Evolutionary conservation across 2,113 vertebrate species (phyloP).

Genomic region (Dicrurus megarhynchus): DNA sequence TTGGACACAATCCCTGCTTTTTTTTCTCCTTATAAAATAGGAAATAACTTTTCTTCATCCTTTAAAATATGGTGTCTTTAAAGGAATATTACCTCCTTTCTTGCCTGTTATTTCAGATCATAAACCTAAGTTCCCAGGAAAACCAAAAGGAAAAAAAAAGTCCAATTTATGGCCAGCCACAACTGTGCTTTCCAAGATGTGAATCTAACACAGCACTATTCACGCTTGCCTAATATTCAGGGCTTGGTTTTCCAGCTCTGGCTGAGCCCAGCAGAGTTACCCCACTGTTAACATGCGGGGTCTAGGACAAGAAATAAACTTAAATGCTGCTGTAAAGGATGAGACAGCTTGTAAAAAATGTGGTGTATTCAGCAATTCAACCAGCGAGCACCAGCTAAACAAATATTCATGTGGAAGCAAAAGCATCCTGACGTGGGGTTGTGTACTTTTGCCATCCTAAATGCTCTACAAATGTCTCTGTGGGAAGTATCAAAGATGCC

Average conservation of each 20-base stretch:
- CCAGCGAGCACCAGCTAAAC: not conserved
- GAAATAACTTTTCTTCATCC: not conserved
- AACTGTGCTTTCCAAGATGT: not conserved
- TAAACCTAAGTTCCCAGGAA: not conserved
- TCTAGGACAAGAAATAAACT: not conserved
- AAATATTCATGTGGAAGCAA: not conserved
- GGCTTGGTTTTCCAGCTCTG: not conserved
- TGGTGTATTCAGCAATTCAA: not conserved
- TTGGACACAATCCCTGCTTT: not conserved
- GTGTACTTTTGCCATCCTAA: not conserved
- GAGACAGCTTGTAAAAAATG: not conserved
- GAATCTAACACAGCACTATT: not conserved
- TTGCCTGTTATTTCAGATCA: not conserved
- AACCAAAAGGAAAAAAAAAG: not conserved
- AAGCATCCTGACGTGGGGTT: not conserved
- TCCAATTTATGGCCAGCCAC: not conserved
- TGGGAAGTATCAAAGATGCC: conserved; percentile 22
- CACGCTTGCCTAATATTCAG: not conserved
- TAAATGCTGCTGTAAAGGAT: not conserved
- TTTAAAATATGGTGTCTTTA: not conserved
- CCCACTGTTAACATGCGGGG: not conserved
- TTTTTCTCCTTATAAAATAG: not conserved
- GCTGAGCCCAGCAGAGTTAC: not conserved
- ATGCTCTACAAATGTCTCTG: not conserved
- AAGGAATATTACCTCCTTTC: not conserved